A percentile compares a stretch with the other conserved stretches of the same genome.
These are phyloP conservation scores for Emmelina monodactyla DNA, from an alignment of 2,888 invertebrate species.

Conservation along the genomic window DNA sequence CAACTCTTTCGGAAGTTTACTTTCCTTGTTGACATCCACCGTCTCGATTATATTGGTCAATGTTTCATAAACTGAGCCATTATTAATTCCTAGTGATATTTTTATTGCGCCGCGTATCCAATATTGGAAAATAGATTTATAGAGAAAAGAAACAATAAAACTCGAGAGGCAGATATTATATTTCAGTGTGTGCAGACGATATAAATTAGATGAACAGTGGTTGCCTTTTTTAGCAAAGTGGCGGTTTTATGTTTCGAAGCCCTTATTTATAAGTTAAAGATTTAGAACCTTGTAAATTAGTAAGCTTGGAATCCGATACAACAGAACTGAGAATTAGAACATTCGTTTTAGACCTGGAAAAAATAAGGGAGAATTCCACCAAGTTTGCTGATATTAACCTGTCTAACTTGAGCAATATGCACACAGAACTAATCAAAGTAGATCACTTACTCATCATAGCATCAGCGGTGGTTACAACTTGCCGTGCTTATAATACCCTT, in stretches of 20 bases:
- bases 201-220: too few species aligned
- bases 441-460: constrained; percentile 24
- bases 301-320: background rate
- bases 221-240: background rate
- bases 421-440: constrained; percentile 34
- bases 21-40: constrained; percentile 59
- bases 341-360: background rate
- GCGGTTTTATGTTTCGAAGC: background rate
- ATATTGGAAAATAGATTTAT: constrained; percentile 1
- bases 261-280: background rate
- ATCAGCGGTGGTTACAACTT: constrained; percentile 18
- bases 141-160: background rate
- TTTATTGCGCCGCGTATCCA: background rate
- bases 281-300: background rate
- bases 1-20: constrained; percentile 65
- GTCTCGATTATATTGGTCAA: constrained; percentile 44
- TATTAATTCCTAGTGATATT: constrained; percentile 23
- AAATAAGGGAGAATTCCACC: too few species aligned
- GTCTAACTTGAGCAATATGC: constrained; percentile 6
- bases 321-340: background rate
- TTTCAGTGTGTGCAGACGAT: too few species aligned
- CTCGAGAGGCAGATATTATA: too few species aligned
- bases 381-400: background rate
- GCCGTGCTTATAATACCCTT: constrained; percentile 47
- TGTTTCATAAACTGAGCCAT: constrained; percentile 36